Conservation (phyloP, 2,888 invertebrate species). For the Tinea semifulvella region DNA sequence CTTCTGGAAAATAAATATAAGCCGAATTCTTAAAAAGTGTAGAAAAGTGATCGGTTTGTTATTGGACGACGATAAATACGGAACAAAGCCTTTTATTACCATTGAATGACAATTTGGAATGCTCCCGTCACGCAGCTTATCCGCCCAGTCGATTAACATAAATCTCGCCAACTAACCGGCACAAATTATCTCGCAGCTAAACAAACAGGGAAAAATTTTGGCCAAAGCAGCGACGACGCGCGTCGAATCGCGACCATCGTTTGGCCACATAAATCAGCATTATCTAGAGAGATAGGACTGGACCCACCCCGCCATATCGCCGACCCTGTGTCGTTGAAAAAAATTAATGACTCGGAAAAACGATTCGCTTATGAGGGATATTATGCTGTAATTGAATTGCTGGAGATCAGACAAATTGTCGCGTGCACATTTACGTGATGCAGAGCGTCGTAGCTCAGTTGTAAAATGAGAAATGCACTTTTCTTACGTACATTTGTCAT, state of each 20-base stretch:
- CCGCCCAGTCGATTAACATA: conserved; percentile 63
- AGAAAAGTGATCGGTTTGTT: too few species aligned
- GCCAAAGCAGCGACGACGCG: conserved; percentile 34
- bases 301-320: conserved; percentile 56
- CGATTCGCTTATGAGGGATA: conserved; percentile 68
- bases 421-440: conserved; percentile 32
- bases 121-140: conserved; percentile 59
- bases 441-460: too few species aligned
- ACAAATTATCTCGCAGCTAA: conserved; percentile 50
- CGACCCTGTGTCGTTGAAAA: conserved; percentile 63
- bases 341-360: conserved; percentile 68
- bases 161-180: conserved; percentile 64
- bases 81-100: too few species aligned
- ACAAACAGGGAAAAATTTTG: conserved; percentile 30
- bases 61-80: too few species aligned
- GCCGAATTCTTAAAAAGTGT: too few species aligned
- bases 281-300: conserved; percentile 62
- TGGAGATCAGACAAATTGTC: conserved; percentile 54
- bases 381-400: conserved; percentile 67
- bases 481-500: too few species aligned
- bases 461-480: too few species aligned
- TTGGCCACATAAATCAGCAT: conserved; percentile 64
- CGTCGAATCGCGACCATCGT: conserved; percentile 61
- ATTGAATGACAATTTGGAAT: conserved; percentile 53
- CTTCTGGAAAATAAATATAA: too few species aligned